A percentile compares a stretch with the other conserved stretches of the same genome.
Conservation (phyloP, 2,888 invertebrate genomes). For the Drosophila gaucha region DNA sequence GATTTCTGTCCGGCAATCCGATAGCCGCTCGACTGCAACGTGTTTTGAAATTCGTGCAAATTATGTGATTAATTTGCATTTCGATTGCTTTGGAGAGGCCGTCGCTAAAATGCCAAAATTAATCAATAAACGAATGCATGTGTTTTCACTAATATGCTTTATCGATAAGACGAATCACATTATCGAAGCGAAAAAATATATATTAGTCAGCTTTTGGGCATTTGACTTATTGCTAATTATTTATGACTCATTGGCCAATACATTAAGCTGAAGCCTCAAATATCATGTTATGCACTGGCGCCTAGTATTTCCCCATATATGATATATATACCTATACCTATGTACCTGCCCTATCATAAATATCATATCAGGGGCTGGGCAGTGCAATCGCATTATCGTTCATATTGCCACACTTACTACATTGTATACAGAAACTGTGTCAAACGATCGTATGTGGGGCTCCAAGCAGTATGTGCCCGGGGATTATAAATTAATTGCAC, state of each 20-base stretch:
- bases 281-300: constrained; percentile 34
- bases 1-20: constrained; percentile 38
- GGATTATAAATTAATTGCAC: constrained; percentile 79
- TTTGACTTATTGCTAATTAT: constrained; percentile 8
- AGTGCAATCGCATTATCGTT: constrained; percentile 55
- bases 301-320: constrained; percentile 36
- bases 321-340: background rate
- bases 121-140: constrained; percentile 24
- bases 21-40: constrained; percentile 33
- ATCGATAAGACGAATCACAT: constrained; percentile 1
- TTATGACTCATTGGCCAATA: constrained; percentile 46
- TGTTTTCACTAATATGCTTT: constrained; percentile 23
- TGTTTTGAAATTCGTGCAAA: constrained; percentile 64
- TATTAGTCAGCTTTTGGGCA: constrained; percentile 17
- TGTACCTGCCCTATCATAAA: constrained; percentile 44
- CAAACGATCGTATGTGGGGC: constrained; percentile 55
- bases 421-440: constrained; percentile 60
- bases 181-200: background rate
- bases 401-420: constrained; percentile 40
- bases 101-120: constrained; percentile 44
- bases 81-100: constrained; percentile 29
- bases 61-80: constrained; percentile 68
- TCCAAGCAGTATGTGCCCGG: constrained; percentile 42
- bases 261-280: background rate
- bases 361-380: constrained; percentile 50